Percentiles rank a stretch among this genome's conserved stretches.
phyloP scores from a whole-genome alignment of 1,140 invertebrate species.

The Ptiloglossa arizonensis region DNA sequence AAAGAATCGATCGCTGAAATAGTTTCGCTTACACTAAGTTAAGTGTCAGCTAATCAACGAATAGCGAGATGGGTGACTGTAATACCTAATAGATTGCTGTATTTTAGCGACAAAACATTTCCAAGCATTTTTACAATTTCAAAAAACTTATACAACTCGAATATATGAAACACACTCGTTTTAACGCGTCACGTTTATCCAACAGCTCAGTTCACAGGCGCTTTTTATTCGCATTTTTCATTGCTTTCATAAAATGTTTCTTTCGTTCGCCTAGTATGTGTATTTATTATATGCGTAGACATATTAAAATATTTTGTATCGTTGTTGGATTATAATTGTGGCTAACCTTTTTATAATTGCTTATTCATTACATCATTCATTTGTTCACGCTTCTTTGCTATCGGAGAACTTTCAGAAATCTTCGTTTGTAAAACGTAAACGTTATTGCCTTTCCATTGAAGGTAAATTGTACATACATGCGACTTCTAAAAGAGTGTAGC shows the following conservation, averaged over 20 bases:
- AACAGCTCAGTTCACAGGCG: conserved; percentile 55
- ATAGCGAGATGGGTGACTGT: conserved; percentile 15
- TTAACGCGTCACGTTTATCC: conserved; percentile 32
- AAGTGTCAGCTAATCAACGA: conserved; percentile 11
- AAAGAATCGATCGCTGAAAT: not conserved
- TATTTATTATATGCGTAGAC: conserved; percentile 59
- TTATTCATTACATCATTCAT: conserved; percentile 55
- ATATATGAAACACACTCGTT: conserved; percentile 58
- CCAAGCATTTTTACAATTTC: conserved; percentile 7
- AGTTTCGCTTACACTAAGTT: not conserved
- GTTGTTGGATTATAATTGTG: conserved; percentile 62
- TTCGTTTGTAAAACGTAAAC: conserved; percentile 23
- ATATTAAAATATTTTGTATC: conserved; percentile 59
- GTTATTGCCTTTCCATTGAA: conserved; percentile 11
- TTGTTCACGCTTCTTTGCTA: conserved; percentile 65
- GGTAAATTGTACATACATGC: conserved; percentile 14
- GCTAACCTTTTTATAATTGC: conserved; percentile 51
- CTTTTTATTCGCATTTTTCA: conserved; percentile 63
- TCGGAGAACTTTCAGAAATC: conserved; percentile 40
- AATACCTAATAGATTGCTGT: not conserved
- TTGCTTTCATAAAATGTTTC: conserved; percentile 53
- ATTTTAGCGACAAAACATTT: conserved; percentile 52
- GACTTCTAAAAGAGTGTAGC: conserved; percentile 14
- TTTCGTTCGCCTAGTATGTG: conserved; percentile 58
- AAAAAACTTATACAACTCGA: not conserved